Conservation (phyloP, 2,888 invertebrate genomes). For the Eristalis pertinax region DNA sequence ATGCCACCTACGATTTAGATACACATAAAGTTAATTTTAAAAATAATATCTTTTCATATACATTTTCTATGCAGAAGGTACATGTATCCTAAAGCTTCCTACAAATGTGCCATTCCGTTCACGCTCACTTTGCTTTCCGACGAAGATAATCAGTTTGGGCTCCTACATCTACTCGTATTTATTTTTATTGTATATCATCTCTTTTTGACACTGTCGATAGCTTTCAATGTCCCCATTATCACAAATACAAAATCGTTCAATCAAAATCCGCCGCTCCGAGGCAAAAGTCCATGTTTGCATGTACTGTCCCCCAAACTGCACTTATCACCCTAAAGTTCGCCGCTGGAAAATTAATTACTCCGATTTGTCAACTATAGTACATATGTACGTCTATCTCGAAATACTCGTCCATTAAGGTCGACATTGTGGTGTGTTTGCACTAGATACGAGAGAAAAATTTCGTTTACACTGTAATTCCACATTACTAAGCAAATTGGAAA, state of each 20-base stretch:
- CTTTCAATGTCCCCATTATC: too few species aligned
- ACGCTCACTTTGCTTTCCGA: too few species aligned
- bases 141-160: too few species aligned
- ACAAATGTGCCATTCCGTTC: too few species aligned
- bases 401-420: too few species aligned
- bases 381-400: background rate
- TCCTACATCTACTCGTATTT: too few species aligned
- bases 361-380: background rate
- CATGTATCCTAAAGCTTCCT: too few species aligned
- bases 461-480: conserved; percentile 30
- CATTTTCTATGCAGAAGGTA: too few species aligned
- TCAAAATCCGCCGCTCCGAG: background rate
- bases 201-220: too few species aligned
- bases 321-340: background rate
- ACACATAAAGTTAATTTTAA: background rate
- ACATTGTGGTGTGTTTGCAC: background rate
- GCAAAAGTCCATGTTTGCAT: background rate
- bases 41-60: too few species aligned
- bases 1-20: conserved; percentile 88
- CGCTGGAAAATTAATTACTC: background rate
- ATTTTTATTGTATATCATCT: too few species aligned
- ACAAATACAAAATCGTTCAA: background rate
- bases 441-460: conserved; percentile 15
- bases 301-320: background rate
- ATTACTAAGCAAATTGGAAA: conserved; percentile 78